Evolutionary conservation across 2,888 invertebrate species (phyloP).

Genomic region (Lissocephala sabroskyi): DNA sequence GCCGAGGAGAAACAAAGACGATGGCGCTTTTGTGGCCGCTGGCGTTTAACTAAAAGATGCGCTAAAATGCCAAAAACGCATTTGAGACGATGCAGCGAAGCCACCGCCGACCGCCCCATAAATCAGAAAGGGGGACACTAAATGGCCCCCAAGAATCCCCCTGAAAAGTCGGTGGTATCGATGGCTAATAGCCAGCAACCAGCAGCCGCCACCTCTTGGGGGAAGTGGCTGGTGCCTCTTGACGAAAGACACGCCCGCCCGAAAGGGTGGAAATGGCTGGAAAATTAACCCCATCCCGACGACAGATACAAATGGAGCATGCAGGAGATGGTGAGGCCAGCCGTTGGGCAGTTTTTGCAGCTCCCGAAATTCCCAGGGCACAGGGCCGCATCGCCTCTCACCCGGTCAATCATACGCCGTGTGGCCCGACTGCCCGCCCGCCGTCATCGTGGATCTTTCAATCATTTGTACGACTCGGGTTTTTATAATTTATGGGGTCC

Average conservation of each 20-base stretch:
- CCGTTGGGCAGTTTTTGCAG: neutral
- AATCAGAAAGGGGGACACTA: conserved; percentile 48
- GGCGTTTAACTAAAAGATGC: conserved; percentile 1
- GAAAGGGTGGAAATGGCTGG: conserved; percentile 7
- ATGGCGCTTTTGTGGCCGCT: conserved; percentile 10
- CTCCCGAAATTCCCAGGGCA: too few relatives aligned
- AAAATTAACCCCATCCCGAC: conserved; percentile 62
- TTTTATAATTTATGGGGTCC: conserved; percentile 39
- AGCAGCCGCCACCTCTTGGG: conserved; percentile 1
- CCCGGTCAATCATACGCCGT: conserved; percentile 42
- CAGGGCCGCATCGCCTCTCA: conserved; percentile 1
- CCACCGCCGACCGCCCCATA: conserved; percentile 23
- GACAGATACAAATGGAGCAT: conserved; percentile 54
- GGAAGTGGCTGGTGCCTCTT: conserved; percentile 43
- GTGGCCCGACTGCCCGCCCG: conserved; percentile 8
- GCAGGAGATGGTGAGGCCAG: neutral
- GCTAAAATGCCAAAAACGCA: conserved; percentile 45
- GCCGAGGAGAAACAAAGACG: too few relatives aligned
- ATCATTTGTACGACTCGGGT: conserved; percentile 52
- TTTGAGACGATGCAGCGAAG: conserved; percentile 3
- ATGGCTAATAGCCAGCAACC: conserved; percentile 43
- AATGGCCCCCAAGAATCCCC: conserved; percentile 29
- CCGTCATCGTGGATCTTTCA: conserved; percentile 35
- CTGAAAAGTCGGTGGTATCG: conserved; percentile 35
- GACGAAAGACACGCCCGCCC: conserved; percentile 60